phyloP scores from a whole-genome alignment of 2,113 vertebrate species.

The Anhinga rufa region DNA sequence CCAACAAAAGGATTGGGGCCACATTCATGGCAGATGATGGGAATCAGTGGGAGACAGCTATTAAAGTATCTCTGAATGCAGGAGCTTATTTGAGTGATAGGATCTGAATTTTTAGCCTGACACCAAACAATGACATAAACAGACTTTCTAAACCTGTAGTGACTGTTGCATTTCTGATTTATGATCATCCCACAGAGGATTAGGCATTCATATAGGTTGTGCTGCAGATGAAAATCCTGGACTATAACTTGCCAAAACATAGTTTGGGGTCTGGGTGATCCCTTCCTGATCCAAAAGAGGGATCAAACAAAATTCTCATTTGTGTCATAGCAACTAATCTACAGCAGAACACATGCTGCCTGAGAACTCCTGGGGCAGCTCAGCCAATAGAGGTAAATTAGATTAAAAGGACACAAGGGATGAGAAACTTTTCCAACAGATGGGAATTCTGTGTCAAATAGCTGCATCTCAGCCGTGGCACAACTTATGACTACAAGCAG shows the following conservation, averaged over 20 bases:
- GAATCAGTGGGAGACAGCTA: background rate
- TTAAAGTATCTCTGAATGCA: background rate
- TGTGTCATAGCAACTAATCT: background rate
- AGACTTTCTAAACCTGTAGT: background rate
- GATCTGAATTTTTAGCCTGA: background rate
- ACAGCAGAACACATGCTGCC: background rate
- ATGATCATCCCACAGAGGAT: background rate
- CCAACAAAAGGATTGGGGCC: background rate
- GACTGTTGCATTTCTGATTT: background rate
- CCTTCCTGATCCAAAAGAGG: background rate
- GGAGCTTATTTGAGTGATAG: background rate
- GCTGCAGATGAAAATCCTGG: background rate
- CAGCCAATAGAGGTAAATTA: background rate
- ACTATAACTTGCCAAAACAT: background rate
- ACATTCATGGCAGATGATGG: background rate
- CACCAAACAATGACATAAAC: background rate
- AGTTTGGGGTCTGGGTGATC: background rate
- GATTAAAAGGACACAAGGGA: background rate
- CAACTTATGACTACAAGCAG: background rate
- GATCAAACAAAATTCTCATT: background rate
- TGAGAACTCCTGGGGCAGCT: background rate
- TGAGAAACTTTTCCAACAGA: background rate
- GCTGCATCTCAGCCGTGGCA: background rate
- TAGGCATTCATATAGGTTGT: background rate
- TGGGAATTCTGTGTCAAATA: background rate